Base-by-base conservation (phyloP, 2,797 vertebrate genomes). In the Antrozous pallidus region DNA sequence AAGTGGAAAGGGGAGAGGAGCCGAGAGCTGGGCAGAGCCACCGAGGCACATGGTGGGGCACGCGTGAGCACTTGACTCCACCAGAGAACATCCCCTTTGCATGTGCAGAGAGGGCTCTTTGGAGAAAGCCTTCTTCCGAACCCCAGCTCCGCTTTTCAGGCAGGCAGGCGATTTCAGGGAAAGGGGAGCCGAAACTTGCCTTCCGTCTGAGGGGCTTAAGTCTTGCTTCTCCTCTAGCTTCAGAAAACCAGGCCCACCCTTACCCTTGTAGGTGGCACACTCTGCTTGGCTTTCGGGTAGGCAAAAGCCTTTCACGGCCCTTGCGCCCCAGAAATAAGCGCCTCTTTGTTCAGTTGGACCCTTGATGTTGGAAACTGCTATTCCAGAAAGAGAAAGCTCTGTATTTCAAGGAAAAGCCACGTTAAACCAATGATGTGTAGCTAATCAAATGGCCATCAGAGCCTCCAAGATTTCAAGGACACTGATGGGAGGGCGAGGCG, bases 1-100 rank as follows among this genome's bases (percentile, higher is more conserved):
- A 80, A 90, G 58, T 78, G 51, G 77, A 75, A 96, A 92, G 16
- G 74, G 93, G 87, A 45, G 26, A 75, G 84, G 58, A 93, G 65
- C 56, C 78, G 11, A 94, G 47, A 97, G 65, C 12, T 28, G 28
- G 24, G 18, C 56, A 54, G 47, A 93, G 18, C 18, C 95, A 78
- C 8, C 4, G 33, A 70, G 56, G 33, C 8, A 22, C 38, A 36
- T 1, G 4, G 38, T 6, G 5, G 26, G 75, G 17, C 61, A 47
- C n/a, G 20, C 18, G 18, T 20, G 51, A 31, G 71, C 80, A 91
- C 79, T 78, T 14, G 77, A 85, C 56, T 81, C 91, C 92, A 74
- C 79, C 63, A 40, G 54, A 51, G 93, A 81, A 93, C 90, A 71
- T 36, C 61, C 65, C 74, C 77, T 90, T 58, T 51, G 45, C 61